Evolutionary conservation across 2,113 vertebrate species (phyloP).

Genomic region (Corythoichthys intestinalis): DNA sequence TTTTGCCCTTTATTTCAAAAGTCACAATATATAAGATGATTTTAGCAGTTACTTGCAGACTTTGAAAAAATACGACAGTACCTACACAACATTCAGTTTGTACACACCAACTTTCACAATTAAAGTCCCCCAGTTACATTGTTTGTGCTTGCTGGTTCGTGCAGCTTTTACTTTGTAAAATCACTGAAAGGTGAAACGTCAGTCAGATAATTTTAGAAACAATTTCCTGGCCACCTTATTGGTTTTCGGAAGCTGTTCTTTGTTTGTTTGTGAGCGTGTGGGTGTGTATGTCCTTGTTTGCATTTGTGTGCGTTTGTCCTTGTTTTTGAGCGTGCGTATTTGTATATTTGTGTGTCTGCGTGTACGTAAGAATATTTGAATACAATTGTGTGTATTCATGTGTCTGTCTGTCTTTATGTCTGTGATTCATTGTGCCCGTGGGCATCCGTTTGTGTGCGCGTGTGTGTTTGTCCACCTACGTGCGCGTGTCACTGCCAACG

Average conservation of each 20-base stretch:
- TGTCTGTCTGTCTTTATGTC: background rate
- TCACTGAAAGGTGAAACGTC: background rate
- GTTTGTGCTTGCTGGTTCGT: background rate
- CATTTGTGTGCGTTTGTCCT: background rate
- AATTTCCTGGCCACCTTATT: background rate
- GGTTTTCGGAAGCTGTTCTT: background rate
- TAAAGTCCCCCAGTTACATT: background rate
- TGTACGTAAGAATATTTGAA: background rate
- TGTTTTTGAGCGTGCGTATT: no score
- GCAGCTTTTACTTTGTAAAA: background rate
- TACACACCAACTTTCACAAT: background rate
- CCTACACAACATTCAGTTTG: background rate
- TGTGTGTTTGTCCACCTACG: constrained; percentile 14
- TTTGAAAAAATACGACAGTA: background rate
- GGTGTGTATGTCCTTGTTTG: no score
- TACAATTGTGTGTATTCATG: background rate
- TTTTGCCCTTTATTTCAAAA: background rate
- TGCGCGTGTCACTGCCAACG: background rate
- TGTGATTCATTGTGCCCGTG: background rate
- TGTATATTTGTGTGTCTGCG: background rate
- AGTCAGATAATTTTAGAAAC: constrained; percentile 2
- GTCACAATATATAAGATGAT: background rate
- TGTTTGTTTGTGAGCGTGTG: background rate
- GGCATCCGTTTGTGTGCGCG: constrained; percentile 1
- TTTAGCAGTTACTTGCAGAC: no score